Evolutionary conservation across 2,888 invertebrate genomes (phyloP).

Genomic region (Mantis religiosa): DNA sequence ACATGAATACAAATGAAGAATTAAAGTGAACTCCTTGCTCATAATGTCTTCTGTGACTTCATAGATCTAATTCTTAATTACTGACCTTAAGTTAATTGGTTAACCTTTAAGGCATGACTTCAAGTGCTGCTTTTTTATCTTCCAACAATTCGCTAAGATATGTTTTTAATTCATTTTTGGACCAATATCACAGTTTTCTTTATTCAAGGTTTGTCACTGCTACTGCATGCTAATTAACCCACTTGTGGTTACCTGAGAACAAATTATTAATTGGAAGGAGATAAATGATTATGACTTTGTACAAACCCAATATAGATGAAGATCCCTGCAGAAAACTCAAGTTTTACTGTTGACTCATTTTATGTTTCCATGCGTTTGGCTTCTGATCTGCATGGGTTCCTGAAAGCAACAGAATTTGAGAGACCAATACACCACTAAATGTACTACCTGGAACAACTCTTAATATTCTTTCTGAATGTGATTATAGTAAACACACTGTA

Average conservation of each 20-base stretch:
- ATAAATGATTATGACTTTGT: not conserved
- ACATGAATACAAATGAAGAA: not conserved
- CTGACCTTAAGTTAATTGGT: not conserved
- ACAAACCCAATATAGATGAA: not conserved
- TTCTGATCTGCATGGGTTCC: not conserved
- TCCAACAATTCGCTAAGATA: not conserved
- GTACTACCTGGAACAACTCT: not conserved
- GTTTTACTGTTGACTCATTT: not conserved
- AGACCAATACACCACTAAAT: not conserved
- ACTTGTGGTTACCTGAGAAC: not conserved
- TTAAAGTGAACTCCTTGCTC: not conserved
- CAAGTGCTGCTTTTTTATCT: not conserved
- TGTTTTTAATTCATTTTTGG: not conserved
- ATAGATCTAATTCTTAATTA: not conserved
- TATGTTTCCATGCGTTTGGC: not conserved
- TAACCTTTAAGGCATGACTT: not conserved
- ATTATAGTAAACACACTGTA: no score
- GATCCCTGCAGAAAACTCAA: not conserved
- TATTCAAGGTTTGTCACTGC: not conserved
- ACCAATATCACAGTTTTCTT: not conserved
- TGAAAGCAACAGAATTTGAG: not conserved
- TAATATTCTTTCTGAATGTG: not conserved
- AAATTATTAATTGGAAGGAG: not conserved
- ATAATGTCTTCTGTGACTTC: not conserved
- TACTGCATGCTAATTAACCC: not conserved